Base-by-base conservation (phyloP, 2,797 vertebrate genomes). In the Holocentrus rufus region DNA sequence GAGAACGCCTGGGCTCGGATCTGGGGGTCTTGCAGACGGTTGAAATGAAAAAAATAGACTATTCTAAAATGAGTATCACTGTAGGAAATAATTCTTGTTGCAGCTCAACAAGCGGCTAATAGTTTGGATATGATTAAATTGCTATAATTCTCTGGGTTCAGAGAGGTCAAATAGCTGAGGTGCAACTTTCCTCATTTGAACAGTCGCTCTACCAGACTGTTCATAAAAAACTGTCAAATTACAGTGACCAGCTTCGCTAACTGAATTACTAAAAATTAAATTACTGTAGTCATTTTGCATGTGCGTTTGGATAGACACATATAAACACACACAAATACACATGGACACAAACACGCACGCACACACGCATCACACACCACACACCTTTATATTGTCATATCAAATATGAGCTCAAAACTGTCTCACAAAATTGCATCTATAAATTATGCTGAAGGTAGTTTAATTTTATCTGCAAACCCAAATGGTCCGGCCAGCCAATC, bases 401-500 rank as follows among this genome's bases (percentile, higher is more conserved):
- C 76, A 86, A 91, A 92, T 85, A 86, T 81, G 80, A 84, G 80
- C 82, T 34, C 74, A 72, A 73, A 69, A 83, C 80, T 83, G 79
- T 85, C 88, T 77, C 60, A 54, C 81, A 85, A 91, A 92, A 93
- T 92, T 92, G 79, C 80, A 82, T 82, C 86, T 83, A 91, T 93
- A 93, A 94, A 94, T 94, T 90, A 93, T 78, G 61, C 52, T 86
- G 81, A 75, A 74, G 87, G 84, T 91, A 86, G 88, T 92, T 92
- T 91, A 69, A 90, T 93, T 93, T 91, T 90, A 90, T 92, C 87
- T 87, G 80, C 85, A 82, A 91, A 84, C 85, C 77, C 74, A 92
- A 90, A 89, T 77, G 84, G 85, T 80, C 76, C 83, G 59, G 81
- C 76, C 70, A 74, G 83, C 90, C 92, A 92, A 92, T 94, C 88